phyloP scores from a whole-genome alignment of 2,113 vertebrate genomes.

The Noctilio leporinus region DNA sequence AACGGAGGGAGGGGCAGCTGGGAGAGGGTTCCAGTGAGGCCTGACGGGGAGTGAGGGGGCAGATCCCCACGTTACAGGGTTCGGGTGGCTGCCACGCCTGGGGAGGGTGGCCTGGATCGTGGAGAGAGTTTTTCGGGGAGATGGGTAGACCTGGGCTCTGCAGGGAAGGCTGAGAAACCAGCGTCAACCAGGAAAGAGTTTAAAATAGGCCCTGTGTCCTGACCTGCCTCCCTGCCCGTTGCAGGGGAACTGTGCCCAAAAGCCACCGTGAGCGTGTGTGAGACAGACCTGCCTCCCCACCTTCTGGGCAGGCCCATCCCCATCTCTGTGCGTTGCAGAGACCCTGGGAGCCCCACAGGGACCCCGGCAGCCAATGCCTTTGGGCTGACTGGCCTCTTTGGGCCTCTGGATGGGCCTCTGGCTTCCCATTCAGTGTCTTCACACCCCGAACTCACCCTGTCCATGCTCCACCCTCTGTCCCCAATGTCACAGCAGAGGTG shows the following conservation, averaged over 20 bases:
- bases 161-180: not conserved
- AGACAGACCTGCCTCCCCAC: no score
- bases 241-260: not conserved
- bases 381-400: rapidly evolving
- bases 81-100: no score
- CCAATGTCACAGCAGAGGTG: not conserved
- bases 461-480: not conserved
- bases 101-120: no score
- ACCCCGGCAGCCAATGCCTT: rapidly evolving
- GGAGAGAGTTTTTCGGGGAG: not conserved
- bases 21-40: not conserved
- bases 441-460: not conserved
- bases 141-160: not conserved
- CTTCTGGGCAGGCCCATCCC: not conserved
- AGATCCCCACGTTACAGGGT: not conserved
- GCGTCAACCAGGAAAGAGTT: not conserved
- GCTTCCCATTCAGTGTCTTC: not conserved
- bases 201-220: no score
- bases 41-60: no score
- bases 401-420: not conserved
- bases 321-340: not conserved
- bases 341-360: no score
- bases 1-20: no score
- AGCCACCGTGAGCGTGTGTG: rapidly evolving
- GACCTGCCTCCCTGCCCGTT: rapidly evolving